These are phyloP conservation scores for Tipula helvola DNA, from an alignment of 2,888 invertebrate genomes.

Conservation along the genomic window DNA sequence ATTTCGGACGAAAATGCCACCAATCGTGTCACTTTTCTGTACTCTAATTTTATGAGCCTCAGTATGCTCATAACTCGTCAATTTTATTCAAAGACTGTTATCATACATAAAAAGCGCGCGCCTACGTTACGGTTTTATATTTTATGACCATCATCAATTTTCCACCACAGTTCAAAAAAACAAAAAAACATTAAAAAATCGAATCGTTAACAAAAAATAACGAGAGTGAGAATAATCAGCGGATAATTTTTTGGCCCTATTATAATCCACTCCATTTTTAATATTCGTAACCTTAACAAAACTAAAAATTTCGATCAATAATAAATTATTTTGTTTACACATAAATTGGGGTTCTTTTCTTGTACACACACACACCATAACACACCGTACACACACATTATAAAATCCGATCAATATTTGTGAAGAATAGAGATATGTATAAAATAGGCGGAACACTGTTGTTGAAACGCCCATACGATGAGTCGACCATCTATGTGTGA, in stretches of 20 bases:
- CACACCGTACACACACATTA: not conserved
- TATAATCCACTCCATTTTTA: not conserved
- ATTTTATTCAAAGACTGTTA: not conserved
- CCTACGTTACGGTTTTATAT: not conserved
- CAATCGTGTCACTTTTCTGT: not conserved
- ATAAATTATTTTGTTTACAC: not conserved
- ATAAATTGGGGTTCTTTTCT: not conserved
- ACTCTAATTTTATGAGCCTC: not conserved
- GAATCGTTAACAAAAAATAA: not conserved
- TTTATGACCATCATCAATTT: not conserved
- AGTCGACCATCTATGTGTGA: slow-evolving; percentile 7
- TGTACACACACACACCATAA: not conserved
- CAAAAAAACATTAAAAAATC: not conserved
- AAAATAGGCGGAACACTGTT: not conserved
- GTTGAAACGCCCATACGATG: not conserved
- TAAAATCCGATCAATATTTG: not conserved
- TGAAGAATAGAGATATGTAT: not conserved
- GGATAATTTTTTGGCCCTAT: not conserved
- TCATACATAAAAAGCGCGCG: not conserved
- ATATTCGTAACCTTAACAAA: not conserved
- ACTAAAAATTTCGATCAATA: not conserved
- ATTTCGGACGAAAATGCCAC: not conserved
- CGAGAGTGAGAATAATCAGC: not conserved
- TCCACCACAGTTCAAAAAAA: not conserved
- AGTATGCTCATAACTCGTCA: not conserved